Conservation (phyloP, 2,888 invertebrate species). For the Hypselothyrea guttata region DNA sequence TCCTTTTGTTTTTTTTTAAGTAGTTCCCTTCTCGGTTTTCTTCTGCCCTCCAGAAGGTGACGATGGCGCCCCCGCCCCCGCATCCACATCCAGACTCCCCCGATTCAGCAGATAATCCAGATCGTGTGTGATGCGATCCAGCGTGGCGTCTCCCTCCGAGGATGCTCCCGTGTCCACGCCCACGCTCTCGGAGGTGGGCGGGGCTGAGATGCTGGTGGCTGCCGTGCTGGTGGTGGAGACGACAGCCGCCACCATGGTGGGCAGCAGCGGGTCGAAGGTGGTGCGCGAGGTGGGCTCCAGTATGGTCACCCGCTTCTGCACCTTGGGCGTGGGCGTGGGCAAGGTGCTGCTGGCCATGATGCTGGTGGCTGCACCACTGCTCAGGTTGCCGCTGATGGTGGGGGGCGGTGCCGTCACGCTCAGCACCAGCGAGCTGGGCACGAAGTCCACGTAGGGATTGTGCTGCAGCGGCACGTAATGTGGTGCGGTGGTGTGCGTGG, state of each 20-base stretch:
- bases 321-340: conserved; percentile 79
- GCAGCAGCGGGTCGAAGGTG: conserved; percentile 79
- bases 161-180: conserved; percentile 24
- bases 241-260: conserved; percentile 77
- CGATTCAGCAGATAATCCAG: conserved; percentile 91
- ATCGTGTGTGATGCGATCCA: conserved; percentile 91
- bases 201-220: conserved; percentile 38
- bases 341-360: conserved; percentile 42
- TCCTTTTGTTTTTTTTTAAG: too few species aligned
- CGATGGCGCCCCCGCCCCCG: conserved; percentile 52
- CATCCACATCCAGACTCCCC: conserved; percentile 41
- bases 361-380: conserved; percentile 20
- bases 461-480: conserved; percentile 71
- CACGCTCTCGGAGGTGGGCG: conserved; percentile 52
- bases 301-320: conserved; percentile 81
- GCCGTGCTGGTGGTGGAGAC: conserved; percentile 57
- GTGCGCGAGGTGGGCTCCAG: conserved; percentile 80
- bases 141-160: conserved; percentile 83
- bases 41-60: conserved; percentile 51
- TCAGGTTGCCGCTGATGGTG: conserved; percentile 64
- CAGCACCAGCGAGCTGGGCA: conserved; percentile 58
- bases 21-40: conserved; percentile 51
- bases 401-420: conserved; percentile 57
- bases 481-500: conserved; percentile 69
- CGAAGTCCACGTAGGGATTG: conserved; percentile 76